Evolutionary conservation across 2,888 invertebrate species (phyloP).

Genomic region (Saturnia japonica): DNA sequence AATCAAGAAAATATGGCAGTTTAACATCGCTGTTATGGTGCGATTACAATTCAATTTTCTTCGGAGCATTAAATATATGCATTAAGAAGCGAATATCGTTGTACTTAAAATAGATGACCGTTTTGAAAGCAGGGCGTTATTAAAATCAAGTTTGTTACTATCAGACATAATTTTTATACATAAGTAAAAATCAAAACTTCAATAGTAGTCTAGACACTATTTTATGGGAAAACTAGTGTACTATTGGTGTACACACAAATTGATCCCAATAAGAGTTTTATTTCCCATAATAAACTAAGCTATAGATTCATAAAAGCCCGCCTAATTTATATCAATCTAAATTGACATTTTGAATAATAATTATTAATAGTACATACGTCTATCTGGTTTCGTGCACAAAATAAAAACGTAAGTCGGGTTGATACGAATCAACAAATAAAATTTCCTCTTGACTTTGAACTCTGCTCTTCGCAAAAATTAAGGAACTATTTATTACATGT

Average conservation of each 20-base stretch:
- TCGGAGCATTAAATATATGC: constrained; percentile 53
- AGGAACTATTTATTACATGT: too few relatives aligned
- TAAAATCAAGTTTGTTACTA: background rate
- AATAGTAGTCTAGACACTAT: too few relatives aligned
- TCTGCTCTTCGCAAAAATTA: background rate
- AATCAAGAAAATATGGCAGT: constrained; percentile 64
- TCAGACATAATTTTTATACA: background rate
- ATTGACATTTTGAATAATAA: background rate
- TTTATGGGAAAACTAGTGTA: too few relatives aligned
- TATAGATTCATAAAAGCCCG: background rate
- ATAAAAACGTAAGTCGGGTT: background rate
- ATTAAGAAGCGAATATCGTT: constrained; percentile 42
- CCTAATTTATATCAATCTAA: background rate
- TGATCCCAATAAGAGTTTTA: background rate
- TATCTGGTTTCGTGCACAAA: background rate
- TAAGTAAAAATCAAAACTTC: constrained; percentile 1
- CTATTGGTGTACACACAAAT: background rate
- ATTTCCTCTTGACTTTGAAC: background rate
- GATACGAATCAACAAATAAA: background rate
- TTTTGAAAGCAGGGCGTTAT: constrained; percentile 37
- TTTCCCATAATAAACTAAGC: background rate
- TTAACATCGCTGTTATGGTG: constrained; percentile 62
- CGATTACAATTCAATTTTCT: constrained; percentile 76
- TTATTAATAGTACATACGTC: background rate
- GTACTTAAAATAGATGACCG: constrained; percentile 39